phyloP scores from a whole-genome alignment of 2,888 invertebrate genomes.

The Copidosoma aretas region DNA sequence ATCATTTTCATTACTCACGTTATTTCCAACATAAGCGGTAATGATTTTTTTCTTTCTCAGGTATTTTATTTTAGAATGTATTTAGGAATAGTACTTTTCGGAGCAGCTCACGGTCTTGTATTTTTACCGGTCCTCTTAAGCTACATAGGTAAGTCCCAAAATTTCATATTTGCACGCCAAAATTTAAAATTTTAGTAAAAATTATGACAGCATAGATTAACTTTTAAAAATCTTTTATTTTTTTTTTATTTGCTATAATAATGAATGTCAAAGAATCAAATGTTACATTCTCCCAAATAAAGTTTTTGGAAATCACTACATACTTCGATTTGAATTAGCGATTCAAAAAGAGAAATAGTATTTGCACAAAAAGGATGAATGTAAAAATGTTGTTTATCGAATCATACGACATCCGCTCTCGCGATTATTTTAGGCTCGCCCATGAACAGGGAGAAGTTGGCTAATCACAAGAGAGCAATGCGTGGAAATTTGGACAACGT shows the following conservation, averaged over 20 bases:
- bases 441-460: constrained; percentile 83
- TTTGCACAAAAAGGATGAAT: too few species aligned
- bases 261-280: background rate
- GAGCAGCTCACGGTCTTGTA: constrained; percentile 95
- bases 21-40: background rate
- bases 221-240: background rate
- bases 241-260: background rate
- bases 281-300: background rate
- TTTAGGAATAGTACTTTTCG: constrained; percentile 94
- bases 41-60: constrained; percentile 57
- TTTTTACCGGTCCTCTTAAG: constrained; percentile 97
- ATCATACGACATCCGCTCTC: constrained; percentile 26
- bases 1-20: background rate
- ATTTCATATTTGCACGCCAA: too few species aligned
- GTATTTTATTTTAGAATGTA: constrained; percentile 98
- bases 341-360: background rate
- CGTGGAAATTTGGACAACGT: constrained; percentile 70
- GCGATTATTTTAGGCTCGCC: constrained; percentile 72
- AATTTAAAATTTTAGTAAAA: too few species aligned
- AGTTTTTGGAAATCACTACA: constrained; percentile 9
- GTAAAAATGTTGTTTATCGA: background rate
- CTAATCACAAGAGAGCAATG: constrained; percentile 75
- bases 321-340: background rate
- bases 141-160: constrained; percentile 82
- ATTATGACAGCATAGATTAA: too few species aligned